A percentile compares a stretch with the other conserved stretches of the same genome.
Evolutionary conservation across 2,888 invertebrate genomes (phyloP).

Genomic region (Petrolisthes cinctipes): DNA sequence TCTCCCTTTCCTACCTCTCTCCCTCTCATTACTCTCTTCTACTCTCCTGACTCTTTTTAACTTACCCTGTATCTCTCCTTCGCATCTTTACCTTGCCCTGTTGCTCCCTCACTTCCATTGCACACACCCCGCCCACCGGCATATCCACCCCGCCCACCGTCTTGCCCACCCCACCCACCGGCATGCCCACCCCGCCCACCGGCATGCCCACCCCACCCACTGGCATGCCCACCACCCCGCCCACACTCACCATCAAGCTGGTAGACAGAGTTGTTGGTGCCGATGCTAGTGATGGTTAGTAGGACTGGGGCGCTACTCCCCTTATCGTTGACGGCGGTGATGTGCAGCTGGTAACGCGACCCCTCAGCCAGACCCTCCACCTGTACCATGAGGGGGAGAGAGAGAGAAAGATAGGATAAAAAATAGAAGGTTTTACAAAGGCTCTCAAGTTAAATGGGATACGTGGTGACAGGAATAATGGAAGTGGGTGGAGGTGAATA

Average conservation of each 20-base stretch:
- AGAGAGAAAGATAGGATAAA: not conserved
- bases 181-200: not conserved
- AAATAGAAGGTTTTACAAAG: not conserved
- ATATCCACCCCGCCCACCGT: not conserved
- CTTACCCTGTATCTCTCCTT: not conserved
- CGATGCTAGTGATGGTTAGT: constrained; percentile 32
- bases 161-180: not conserved
- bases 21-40: not conserved
- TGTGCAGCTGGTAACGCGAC: constrained; percentile 27
- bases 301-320: constrained; percentile 31
- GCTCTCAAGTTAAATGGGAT: too few species aligned
- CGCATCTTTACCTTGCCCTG: not conserved
- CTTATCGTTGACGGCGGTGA: constrained; percentile 41
- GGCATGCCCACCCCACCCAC: not conserved
- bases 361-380: constrained; percentile 35
- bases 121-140: not conserved
- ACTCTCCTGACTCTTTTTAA: not conserved
- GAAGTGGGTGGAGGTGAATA: not conserved
- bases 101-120: not conserved
- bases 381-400: not conserved
- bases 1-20: not conserved
- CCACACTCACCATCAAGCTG: constrained; percentile 34
- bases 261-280: constrained; percentile 29
- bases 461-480: not conserved
- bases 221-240: not conserved